Evolutionary conservation across 2,797 vertebrate species (phyloP).

Genomic region (Chloroceryle amazona): DNA sequence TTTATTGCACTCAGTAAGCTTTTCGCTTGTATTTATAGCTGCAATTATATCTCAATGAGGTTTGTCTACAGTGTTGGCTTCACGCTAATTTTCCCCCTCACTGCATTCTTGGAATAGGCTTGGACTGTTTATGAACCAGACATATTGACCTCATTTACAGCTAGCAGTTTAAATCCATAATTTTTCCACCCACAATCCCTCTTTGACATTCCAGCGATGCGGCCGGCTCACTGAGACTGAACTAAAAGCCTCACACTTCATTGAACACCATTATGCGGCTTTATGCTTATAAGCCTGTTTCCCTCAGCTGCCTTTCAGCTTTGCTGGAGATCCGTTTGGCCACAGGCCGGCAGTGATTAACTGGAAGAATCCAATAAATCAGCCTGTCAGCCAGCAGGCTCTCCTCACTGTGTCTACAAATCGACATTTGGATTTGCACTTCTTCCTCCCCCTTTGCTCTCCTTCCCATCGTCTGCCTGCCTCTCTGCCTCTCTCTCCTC

Average conservation of each 20-base stretch:
- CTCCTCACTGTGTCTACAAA: slow-evolving; percentile 89
- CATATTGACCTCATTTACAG: slow-evolving; percentile 98
- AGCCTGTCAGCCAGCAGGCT: slow-evolving; percentile 91
- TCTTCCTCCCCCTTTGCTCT: slow-evolving; percentile 16
- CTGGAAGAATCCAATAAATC: slow-evolving; percentile 97
- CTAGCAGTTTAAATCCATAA: slow-evolving; percentile 92
- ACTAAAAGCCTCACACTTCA: slow-evolving; percentile 96
- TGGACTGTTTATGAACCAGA: slow-evolving; percentile 96
- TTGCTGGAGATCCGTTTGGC: slow-evolving; percentile 89
- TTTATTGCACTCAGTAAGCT: slow-evolving; percentile 87
- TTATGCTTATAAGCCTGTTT: slow-evolving; percentile 92
- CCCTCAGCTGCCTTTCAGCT: slow-evolving; percentile 89
- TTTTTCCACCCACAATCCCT: slow-evolving; percentile 91
- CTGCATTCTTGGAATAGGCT: slow-evolving; percentile 89
- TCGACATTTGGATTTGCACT: slow-evolving; percentile 89
- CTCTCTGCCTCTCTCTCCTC: background rate
- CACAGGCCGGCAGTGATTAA: slow-evolving; percentile 92
- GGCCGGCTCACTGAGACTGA: slow-evolving; percentile 92
- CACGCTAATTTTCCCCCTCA: slow-evolving; percentile 93
- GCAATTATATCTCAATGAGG: slow-evolving; percentile 93
- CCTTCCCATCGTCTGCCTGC: background rate
- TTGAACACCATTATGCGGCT: slow-evolving; percentile 97
- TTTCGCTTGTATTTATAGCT: slow-evolving; percentile 91
- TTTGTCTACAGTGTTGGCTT: slow-evolving; percentile 91
- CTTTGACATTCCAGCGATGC: slow-evolving; percentile 89